These are phyloP conservation scores for Stenurella melanura DNA, from an alignment of 2,888 invertebrate genomes.

Conservation along the genomic window DNA sequence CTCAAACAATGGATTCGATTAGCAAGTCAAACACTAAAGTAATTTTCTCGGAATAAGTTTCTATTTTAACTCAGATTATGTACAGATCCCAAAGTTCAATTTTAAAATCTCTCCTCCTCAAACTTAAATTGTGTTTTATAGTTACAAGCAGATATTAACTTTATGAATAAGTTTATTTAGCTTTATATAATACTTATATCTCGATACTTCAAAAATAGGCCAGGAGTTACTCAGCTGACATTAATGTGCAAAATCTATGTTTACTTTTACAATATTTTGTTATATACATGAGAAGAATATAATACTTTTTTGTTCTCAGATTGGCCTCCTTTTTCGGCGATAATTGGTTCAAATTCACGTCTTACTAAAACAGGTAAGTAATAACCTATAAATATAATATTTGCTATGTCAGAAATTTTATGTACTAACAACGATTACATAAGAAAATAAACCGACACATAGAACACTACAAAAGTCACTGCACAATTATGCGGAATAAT, in stretches of 20 bases:
- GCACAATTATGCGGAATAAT: too few relatives aligned
- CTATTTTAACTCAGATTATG: constrained; percentile 49
- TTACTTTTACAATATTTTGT: too few relatives aligned
- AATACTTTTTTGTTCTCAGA: too few relatives aligned
- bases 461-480: too few relatives aligned
- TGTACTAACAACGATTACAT: too few relatives aligned
- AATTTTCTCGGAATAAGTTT: constrained; percentile 45
- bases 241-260: neutral
- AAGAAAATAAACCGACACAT: too few relatives aligned
- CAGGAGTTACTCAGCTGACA: neutral
- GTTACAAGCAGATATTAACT: constrained; percentile 31
- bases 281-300: too few relatives aligned
- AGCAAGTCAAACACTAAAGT: constrained; percentile 45
- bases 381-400: too few relatives aligned
- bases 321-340: too few relatives aligned
- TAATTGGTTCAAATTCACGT: too few relatives aligned
- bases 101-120: constrained; percentile 43
- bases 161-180: constrained; percentile 27
- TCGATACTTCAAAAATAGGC: constrained; percentile 13
- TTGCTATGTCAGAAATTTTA: too few relatives aligned
- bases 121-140: constrained; percentile 54
- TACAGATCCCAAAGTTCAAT: constrained; percentile 44
- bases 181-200: constrained; percentile 17
- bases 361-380: too few relatives aligned
- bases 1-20: constrained; percentile 39